Percentiles rank a stretch among this genome's conserved stretches.
These are phyloP conservation scores for Polylopha cassiicola DNA, from an alignment of 2,888 invertebrate genomes.

Conservation along the genomic window DNA sequence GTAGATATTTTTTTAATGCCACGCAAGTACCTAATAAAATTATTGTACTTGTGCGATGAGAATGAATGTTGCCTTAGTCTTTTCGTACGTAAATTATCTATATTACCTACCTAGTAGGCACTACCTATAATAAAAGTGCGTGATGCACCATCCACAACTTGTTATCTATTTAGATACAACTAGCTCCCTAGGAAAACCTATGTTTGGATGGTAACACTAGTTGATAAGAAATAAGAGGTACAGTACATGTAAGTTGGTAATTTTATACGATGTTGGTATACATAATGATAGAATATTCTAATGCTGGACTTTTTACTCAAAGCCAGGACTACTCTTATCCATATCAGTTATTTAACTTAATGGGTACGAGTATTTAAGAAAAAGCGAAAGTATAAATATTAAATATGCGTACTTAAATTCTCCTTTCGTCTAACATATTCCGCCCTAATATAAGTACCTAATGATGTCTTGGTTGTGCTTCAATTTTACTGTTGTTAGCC, in stretches of 20 bases:
- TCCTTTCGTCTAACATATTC: constrained; percentile 20
- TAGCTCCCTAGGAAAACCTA: constrained; percentile 12
- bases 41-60: constrained; percentile 20
- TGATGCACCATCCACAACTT: constrained; percentile 10
- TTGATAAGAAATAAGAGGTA: constrained; percentile 22
- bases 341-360: constrained; percentile 40
- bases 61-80: constrained; percentile 23
- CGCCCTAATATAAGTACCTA: constrained; percentile 13
- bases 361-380: constrained; percentile 46
- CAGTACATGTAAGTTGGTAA: constrained; percentile 33
- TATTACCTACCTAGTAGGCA: constrained; percentile 14
- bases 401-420: constrained; percentile 9
- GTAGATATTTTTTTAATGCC: constrained; percentile 10
- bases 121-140: constrained; percentile 11
- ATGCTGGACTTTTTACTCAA: constrained; percentile 69
- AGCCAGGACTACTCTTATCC: constrained; percentile 44
- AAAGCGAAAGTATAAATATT: constrained; percentile 8
- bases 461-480: constrained; percentile 35
- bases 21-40: constrained; percentile 21
- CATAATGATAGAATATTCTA: constrained; percentile 27
- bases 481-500: constrained; percentile 26
- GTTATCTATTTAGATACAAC: constrained; percentile 9
- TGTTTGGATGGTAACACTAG: constrained; percentile 24
- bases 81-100: constrained; percentile 13
- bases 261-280: constrained; percentile 49